Percentiles rank a stretch among this genome's conserved stretches.
Conservation (phyloP, 2,888 invertebrate species). For the Blomia tropicalis region DNA sequence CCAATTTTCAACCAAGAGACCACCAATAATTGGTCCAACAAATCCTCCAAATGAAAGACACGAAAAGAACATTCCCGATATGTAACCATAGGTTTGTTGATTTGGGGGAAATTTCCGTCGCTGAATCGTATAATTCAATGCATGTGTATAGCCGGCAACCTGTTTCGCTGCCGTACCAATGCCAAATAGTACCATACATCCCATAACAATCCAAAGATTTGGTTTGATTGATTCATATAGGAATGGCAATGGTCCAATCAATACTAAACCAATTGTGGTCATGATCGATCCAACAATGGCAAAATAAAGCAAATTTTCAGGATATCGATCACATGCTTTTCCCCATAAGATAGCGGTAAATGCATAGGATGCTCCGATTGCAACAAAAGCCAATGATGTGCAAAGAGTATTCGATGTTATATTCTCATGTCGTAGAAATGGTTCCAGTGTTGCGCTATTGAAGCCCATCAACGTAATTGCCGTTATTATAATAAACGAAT, state of each 20-base stretch:
- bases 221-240: neutral
- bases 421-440: conserved; percentile 49
- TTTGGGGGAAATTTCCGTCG: conserved; percentile 51
- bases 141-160: conserved; percentile 21
- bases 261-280: conserved; percentile 4
- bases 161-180: conserved; percentile 21
- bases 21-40: conserved; percentile 23
- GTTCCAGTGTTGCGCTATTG: conserved; percentile 69
- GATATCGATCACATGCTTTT: conserved; percentile 13
- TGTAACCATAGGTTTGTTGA: conserved; percentile 68
- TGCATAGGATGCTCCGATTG: conserved; percentile 63
- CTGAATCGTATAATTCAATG: conserved; percentile 17
- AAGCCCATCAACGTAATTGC: conserved; percentile 48
- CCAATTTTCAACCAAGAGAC: conserved; percentile 5
- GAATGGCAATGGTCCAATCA: conserved; percentile 21
- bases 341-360: conserved; percentile 43
- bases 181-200: conserved; percentile 17
- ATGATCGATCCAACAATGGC: conserved; percentile 10
- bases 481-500: conserved; percentile 17
- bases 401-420: conserved; percentile 43
- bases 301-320: neutral
- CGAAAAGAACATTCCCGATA: conserved; percentile 53
- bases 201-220: neutral
- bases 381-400: conserved; percentile 61
- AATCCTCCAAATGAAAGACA: conserved; percentile 23